Evolutionary conservation across 30 jellyfish, hydroid and myxozoan genomes (phyloP), one percentile per base, ranked within the genome.

Genomic region (Aurelia coerulea): DNA sequence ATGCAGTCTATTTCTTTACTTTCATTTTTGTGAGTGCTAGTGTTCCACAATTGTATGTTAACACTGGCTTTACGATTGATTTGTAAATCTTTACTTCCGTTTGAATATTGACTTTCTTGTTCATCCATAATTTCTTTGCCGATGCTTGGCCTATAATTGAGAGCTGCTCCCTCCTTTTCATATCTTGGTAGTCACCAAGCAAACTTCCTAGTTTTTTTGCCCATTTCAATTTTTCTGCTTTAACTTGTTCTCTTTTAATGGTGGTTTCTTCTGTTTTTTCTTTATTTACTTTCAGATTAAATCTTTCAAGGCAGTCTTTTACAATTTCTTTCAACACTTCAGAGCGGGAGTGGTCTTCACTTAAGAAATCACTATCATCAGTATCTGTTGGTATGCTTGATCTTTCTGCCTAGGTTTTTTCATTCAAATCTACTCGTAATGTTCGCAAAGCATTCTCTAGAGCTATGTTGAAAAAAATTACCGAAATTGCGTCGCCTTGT

Each of bases 311-410:
- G 74, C 54, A 19, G 74, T 17, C 74, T 76, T 76, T 76, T 76
- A 76, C 76, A 76, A 76, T 76, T 76, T 76, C 76, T 54, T 56
- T 54, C 59, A 76, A 51, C 56, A 76, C 76, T 54, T 54, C 87
- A 49, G 87, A 51, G 59, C 76, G 78, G 78, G 62, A 76, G 87
- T 54, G 52, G 32, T 76, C 87, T 76, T 76, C 76, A 58, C 78
- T 17, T 33, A 54, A 62, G 56, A 76, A 76, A 54, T 34, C 87
- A 76, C 87, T 19, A 76, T 76, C 76, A 53, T 76, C 77, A 50
- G 87, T 78, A 54, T 74, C 76, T 10, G 46, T 65, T 65, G 76
- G 60, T 54, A 76, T 39, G 76, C 78, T 50, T 54, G 87, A 54
- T 76, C 52, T 54, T 76, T 65, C 54, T 54, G 65, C 16, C 34